Base-by-base conservation (phyloP, 37 sponge, comb jelly and placozoan genomes). In the Petrosia ficiformis region DNA sequence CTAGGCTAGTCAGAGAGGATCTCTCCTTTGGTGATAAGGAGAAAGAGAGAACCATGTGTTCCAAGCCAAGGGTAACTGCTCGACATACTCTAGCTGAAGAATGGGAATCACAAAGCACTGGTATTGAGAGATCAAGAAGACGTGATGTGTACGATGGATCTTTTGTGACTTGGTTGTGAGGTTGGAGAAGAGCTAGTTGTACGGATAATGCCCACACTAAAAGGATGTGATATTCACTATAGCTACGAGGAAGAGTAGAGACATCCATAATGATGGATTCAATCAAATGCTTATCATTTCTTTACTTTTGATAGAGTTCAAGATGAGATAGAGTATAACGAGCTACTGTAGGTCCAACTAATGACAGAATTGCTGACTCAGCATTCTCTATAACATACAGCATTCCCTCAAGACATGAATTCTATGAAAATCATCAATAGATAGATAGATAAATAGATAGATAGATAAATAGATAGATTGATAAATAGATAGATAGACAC, bases 331-430 rank as follows among this genome's bases (percentile, higher is more conserved):
- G 37, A 28, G 81, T 61, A 33, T 48, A 81, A 42, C 76, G 81
- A 38, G 74, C 36, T 24, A 90, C n/a, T 0, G 65, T 5, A 32
- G 79, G 38, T 24, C 60, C 63, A 16, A 75, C 33, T 2, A 39
- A 38, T 40, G 79, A 30, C 16, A 73, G 34, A 5, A 86, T 16
- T 28, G 54, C 31, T 39, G 74, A 82, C 30, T 30, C 74, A 2
- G 68, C 42, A 32, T 85, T 76, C 38, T 90, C 91, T 25, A 61
- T 41, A 24, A 82, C 63, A 59, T 82, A 90, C 24, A 90, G 71
- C 57, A 86, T 14, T 32, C 91, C 91, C 37, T 63, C 44, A 4
- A 90, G 57, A 79, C 83, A 77, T 33, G 79, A 73, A 73, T 37
- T 72, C 91, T 90, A 57, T 4, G 1, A 36, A 33, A 70, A n/a